These are phyloP conservation scores for Galerucella calmariensis DNA, from an alignment of 2,888 invertebrate genomes.

Conservation along the genomic window DNA sequence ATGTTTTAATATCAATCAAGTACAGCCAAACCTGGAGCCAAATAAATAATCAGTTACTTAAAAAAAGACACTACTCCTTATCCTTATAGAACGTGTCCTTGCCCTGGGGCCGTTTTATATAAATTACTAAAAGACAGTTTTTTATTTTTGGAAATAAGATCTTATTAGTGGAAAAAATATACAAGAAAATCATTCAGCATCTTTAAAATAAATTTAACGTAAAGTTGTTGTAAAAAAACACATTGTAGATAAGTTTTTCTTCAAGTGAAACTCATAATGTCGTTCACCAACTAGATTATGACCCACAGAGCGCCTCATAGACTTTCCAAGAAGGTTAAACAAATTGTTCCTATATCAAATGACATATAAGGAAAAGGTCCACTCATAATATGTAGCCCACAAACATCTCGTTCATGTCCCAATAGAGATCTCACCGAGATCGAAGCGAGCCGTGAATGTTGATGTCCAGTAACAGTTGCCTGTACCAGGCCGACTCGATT, in stretches of 20 bases:
- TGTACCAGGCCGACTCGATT: slow-evolving; percentile 47
- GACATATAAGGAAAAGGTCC: slow-evolving; percentile 52
- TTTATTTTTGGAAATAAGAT: too few relatives aligned
- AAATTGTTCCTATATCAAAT: slow-evolving; percentile 23
- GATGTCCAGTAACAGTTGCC: slow-evolving; percentile 48
- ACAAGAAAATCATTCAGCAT: too few relatives aligned
- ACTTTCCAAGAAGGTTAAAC: slow-evolving; percentile 24
- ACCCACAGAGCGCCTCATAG: slow-evolving; percentile 19
- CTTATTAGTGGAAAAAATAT: too few relatives aligned
- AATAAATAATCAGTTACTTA: too few relatives aligned
- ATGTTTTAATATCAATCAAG: too few relatives aligned
- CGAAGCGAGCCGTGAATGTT: slow-evolving; percentile 44
- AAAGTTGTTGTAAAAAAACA: not conserved
- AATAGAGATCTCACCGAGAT: slow-evolving; percentile 47
- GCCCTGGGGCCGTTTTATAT: too few relatives aligned
- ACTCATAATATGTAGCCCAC: slow-evolving; percentile 51
- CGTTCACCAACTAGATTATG: slow-evolving; percentile 4
- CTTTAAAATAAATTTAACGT: not conserved
- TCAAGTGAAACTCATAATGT: not conserved
- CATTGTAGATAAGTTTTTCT: not conserved
- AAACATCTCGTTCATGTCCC: slow-evolving; percentile 47
- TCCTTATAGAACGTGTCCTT: too few relatives aligned
- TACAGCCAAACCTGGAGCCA: too few relatives aligned
- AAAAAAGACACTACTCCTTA: too few relatives aligned
- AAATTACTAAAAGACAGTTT: too few relatives aligned